Base-by-base conservation (phyloP, 2,888 invertebrate species). In the Bugula neritina region DNA sequence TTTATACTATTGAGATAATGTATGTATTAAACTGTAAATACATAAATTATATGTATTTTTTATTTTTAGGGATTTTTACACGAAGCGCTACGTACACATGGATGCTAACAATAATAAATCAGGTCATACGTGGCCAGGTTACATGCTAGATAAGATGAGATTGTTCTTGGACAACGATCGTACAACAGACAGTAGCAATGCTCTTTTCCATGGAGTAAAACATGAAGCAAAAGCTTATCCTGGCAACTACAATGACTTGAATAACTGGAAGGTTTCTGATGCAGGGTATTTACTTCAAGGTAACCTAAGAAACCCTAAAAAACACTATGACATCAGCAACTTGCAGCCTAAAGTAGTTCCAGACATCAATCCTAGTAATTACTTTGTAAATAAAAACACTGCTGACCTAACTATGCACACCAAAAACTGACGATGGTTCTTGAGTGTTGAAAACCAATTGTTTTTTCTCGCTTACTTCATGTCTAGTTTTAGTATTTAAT, bases 111-210 rank as follows among this genome's bases (percentile, higher is more conserved):
- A 63, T 13, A 35, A 75, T 73, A 25, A 74, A 79, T 35, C 35
- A 69, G 31, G 79, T 79, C 63, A 77, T 0, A 82, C 80, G 75
- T 83, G 83, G 83, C 82, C 83, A 1, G 82, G 82, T 1, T 79
- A 80, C 54, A 74, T 83, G 54, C 75, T 82, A 71, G 78, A 82
- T 74, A 82, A 81, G 73, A 69, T 83, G 3, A 74, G 78, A 21
- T 75, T 82, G 2, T 80, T 77, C 72, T 79, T 82, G 78, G 73
- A 73, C 79, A 79, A 3, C 75, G 78, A 2, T 77, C 77, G 63
- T 75, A 77, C 71, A 69, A 73, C 34, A 17, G 73, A 73, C 3
- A 35, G 69, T 0, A 71, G 69, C 27, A 71, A 72, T 58, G 73
- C 79, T 17, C 52, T 81, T 0, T 81, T 79, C 74, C 73, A 73